These are phyloP conservation scores for Huso huso DNA, from an alignment of 2,797 vertebrate species.

Conservation along the genomic window DNA sequence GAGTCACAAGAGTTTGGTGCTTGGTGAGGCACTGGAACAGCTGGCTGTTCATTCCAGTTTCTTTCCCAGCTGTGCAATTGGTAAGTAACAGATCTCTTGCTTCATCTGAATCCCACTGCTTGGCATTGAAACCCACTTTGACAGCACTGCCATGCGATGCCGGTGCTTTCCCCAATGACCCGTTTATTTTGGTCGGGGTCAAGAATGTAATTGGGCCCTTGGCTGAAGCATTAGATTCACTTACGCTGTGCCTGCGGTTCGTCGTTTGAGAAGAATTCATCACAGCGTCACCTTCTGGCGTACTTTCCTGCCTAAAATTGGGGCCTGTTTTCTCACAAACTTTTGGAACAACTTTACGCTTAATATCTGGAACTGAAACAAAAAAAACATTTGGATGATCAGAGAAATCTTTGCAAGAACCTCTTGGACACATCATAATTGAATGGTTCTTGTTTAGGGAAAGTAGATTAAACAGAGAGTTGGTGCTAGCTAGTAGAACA, in stretches of 20 bases:
- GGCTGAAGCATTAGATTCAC: constrained; percentile 37
- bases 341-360: constrained; percentile 27
- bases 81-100: constrained; percentile 32
- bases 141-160: constrained; percentile 35
- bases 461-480: constrained; percentile 40
- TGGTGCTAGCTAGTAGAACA: constrained; percentile 55
- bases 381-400: constrained; percentile 35
- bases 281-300: constrained; percentile 38
- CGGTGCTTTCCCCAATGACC: constrained; percentile 38
- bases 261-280: constrained; percentile 14
- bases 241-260: constrained; percentile 15
- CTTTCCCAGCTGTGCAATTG: constrained; percentile 34
- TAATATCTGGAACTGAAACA: constrained; percentile 32
- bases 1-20: constrained; percentile 62
- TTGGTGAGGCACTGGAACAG: constrained; percentile 60
- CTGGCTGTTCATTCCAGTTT: constrained; percentile 49
- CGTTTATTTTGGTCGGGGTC: constrained; percentile 46
- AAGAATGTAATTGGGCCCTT: constrained; percentile 45
- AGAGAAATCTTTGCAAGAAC: constrained; percentile 6
- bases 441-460: constrained; percentile 36
- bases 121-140: constrained; percentile 38
- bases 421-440: constrained; percentile 35
- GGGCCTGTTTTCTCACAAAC: constrained; percentile 11
- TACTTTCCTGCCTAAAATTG: constrained; percentile 17
- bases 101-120: constrained; percentile 38